Conservation (phyloP, 2,113 vertebrate species). For the Dendropsophus ebraccatus region DNA sequence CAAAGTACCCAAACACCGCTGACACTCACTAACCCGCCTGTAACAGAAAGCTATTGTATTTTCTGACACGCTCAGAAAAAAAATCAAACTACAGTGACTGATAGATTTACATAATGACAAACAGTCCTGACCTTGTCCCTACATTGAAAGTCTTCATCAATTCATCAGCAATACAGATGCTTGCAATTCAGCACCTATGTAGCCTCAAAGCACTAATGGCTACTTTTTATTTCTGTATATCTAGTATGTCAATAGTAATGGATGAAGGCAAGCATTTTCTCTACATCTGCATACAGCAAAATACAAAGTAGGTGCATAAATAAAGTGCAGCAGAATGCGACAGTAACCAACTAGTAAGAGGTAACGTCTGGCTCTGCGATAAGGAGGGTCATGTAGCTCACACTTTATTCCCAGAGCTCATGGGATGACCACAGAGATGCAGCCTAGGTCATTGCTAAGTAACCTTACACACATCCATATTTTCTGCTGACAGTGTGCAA, state of each 20-base stretch:
- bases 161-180: not conserved
- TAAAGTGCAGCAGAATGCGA: not conserved
- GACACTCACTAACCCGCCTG: not conserved
- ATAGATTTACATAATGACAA: conserved; percentile 11
- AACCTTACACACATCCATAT: no score
- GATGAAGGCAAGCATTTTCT: not conserved
- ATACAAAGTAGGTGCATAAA: not conserved
- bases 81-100: conserved; percentile 8
- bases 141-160: conserved; percentile 23
- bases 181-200: conserved; percentile 27
- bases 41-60: not conserved
- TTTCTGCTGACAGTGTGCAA: no score
- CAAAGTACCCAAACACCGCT: not conserved
- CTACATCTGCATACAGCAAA: not conserved
- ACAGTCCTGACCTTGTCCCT: conserved; percentile 20
- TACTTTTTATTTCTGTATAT: not conserved
- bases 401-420: no score
- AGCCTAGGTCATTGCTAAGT: no score
- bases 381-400: no score
- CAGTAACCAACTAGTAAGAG: not conserved
- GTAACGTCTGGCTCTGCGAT: not conserved
- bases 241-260: not conserved
- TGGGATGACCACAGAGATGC: no score
- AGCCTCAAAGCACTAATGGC: not conserved
- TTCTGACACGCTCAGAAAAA: not conserved